These are phyloP conservation scores for Lasioglossum zephyrum DNA, from an alignment of 2,888 invertebrate species.

Conservation along the genomic window DNA sequence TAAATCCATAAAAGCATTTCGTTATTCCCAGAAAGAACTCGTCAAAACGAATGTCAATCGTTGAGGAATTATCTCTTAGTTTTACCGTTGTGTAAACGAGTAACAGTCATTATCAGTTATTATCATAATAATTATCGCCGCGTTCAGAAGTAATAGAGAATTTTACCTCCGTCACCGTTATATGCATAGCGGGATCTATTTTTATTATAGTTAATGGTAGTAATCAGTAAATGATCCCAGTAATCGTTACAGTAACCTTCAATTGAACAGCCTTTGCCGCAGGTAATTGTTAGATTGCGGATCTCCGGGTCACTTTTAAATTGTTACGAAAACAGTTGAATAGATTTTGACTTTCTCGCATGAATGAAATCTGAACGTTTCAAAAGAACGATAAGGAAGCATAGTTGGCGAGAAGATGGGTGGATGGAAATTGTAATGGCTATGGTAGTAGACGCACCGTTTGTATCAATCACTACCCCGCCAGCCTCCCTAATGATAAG, in stretches of 20 bases:
- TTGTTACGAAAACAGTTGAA: neutral
- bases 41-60: neutral
- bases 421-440: neutral
- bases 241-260: constrained; percentile 3
- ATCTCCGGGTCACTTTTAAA: neutral
- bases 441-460: constrained; percentile 82
- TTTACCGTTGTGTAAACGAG: neutral
- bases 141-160: neutral
- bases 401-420: neutral
- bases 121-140: neutral
- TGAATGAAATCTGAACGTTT: no score
- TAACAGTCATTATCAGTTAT: neutral
- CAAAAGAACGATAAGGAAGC: neutral
- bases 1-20: neutral
- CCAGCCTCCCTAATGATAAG: constrained; percentile 92
- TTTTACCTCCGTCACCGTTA: neutral
- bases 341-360: neutral
- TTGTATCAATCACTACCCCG: constrained; percentile 89
- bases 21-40: neutral
- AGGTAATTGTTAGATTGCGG: neutral
- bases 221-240: neutral
- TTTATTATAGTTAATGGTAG: neutral
- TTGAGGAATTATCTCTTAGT: neutral
- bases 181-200: neutral
- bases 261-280: neutral